These are phyloP conservation scores for Serrognathus titanus DNA, from an alignment of 2,888 invertebrate species.

Conservation along the genomic window DNA sequence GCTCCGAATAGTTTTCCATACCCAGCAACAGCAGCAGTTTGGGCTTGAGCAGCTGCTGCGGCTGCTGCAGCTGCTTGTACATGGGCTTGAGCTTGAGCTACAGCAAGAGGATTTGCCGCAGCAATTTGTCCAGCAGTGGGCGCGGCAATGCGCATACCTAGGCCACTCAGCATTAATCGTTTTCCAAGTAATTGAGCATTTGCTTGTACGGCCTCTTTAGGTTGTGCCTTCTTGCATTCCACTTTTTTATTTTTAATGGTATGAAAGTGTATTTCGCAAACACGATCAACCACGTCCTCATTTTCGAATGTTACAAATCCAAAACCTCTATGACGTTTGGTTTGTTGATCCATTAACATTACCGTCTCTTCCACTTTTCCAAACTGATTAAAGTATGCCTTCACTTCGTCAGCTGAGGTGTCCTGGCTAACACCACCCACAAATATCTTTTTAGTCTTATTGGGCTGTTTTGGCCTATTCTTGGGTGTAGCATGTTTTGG, in stretches of 20 bases:
- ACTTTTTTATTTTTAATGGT: constrained; percentile 89
- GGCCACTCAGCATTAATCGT: constrained; percentile 66
- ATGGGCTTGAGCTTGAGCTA: constrained; percentile 42
- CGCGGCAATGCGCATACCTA: constrained; percentile 65
- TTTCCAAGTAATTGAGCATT: constrained; percentile 66
- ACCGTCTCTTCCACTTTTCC: constrained; percentile 89
- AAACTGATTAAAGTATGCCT: constrained; percentile 86
- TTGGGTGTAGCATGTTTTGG: constrained; percentile 92
- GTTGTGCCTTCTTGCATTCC: constrained; percentile 90
- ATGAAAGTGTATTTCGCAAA: constrained; percentile 92
- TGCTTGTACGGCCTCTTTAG: constrained; percentile 79
- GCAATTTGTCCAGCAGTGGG: constrained; percentile 56
- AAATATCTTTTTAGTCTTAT: constrained; percentile 89
- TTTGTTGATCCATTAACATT: constrained; percentile 93
- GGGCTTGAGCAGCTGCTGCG: constrained; percentile 55
- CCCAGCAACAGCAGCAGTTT: constrained; percentile 59
- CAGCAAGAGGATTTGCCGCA: constrained; percentile 59
- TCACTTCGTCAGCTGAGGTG: constrained; percentile 86
- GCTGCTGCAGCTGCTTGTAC: constrained; percentile 48
- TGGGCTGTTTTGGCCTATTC: constrained; percentile 79
- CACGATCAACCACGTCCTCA: constrained; percentile 86
- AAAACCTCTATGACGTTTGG: constrained; percentile 85
- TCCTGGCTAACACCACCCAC: constrained; percentile 91
- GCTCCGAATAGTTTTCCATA: constrained; percentile 65
- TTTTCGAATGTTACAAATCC: constrained; percentile 90